phyloP scores from a whole-genome alignment of 2,797 vertebrate species.

The Hirundo rustica region DNA sequence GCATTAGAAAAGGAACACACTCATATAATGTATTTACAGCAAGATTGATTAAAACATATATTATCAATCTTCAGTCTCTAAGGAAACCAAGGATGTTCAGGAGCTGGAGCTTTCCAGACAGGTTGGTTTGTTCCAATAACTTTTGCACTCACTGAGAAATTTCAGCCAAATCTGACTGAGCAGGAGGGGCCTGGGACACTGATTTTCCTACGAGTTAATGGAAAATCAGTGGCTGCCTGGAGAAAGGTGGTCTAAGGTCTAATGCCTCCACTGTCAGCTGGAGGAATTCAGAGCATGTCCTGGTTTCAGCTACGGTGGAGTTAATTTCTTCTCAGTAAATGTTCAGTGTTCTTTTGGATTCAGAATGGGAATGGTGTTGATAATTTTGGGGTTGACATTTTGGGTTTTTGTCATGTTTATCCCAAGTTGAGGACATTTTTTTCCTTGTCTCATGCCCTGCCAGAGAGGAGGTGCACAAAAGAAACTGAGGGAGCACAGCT shows the following conservation, averaged over 20 bases:
- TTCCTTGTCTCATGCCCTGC: not conserved
- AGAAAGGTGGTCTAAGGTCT: not conserved
- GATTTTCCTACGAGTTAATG: not conserved
- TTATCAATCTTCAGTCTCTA: not conserved
- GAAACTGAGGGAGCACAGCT: not conserved
- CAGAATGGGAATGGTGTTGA: not conserved
- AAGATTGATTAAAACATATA: not conserved
- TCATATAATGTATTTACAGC: not conserved
- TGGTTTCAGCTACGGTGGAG: not conserved
- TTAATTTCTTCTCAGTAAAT: not conserved
- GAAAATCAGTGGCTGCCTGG: not conserved
- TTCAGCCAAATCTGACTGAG: not conserved
- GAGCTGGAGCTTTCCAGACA: not conserved
- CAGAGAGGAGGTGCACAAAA: not conserved
- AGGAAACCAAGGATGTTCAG: not conserved
- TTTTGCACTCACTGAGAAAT: not conserved
- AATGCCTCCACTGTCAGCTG: not conserved
- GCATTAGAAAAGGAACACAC: not conserved
- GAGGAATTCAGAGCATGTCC: not conserved
- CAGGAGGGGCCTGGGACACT: not conserved
- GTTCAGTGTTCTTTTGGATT: not conserved
- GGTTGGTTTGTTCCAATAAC: not conserved
- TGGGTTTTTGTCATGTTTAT: rapidly evolving
- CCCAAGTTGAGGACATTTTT: not conserved
- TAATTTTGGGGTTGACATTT: not conserved